Evolutionary conservation across 2,888 invertebrate species (phyloP).

Genomic region (Thecocarcelia acutangulata): DNA sequence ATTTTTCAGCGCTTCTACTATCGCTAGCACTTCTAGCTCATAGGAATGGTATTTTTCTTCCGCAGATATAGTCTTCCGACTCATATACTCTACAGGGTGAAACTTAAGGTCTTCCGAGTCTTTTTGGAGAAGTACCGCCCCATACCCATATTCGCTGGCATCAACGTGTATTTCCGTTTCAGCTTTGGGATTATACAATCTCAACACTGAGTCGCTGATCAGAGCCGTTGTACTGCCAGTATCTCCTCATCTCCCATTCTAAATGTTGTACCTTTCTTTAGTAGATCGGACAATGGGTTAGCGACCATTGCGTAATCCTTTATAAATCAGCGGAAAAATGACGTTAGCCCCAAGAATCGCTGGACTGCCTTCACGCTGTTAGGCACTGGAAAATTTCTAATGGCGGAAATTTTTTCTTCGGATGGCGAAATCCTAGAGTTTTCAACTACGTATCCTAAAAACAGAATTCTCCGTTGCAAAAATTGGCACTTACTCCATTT

Average conservation of each 20-base stretch:
- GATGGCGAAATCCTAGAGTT: neutral
- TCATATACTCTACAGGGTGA: neutral
- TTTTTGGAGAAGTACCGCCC: neutral
- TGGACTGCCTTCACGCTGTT: neutral
- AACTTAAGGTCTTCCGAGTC: neutral
- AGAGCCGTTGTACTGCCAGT: too few species aligned
- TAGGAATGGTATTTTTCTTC: neutral
- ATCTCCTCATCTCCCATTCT: too few species aligned
- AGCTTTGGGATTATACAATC: too few species aligned
- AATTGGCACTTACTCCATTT: neutral
- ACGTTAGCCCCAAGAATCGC: neutral
- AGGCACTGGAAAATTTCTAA: neutral
- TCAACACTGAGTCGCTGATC: too few species aligned
- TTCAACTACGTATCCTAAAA: neutral
- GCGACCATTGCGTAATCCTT: neutral
- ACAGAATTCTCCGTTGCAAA: neutral
- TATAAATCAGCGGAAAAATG: neutral
- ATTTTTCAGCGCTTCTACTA: too few species aligned
- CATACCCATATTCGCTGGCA: too few species aligned
- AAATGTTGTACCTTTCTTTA: too few species aligned
- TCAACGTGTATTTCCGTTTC: too few species aligned
- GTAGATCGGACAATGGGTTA: too few species aligned
- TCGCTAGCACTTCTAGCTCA: too few species aligned
- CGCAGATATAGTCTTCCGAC: neutral
- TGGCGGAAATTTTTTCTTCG: neutral